Base-by-base conservation (phyloP, 2,888 invertebrate species). In the Platerodrilus igneus region DNA sequence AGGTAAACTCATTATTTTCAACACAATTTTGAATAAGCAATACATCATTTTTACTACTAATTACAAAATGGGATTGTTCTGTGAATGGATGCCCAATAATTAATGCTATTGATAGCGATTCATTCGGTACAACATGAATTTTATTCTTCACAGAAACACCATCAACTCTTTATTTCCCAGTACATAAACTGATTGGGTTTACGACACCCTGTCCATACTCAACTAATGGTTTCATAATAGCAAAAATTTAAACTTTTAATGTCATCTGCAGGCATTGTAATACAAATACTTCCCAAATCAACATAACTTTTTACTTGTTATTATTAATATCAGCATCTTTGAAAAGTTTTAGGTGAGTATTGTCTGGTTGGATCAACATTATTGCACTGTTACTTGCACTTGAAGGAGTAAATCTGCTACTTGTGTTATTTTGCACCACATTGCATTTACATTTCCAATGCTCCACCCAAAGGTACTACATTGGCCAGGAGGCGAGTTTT, bases 21-120 rank as follows among this genome's bases (percentile, higher is more conserved):
- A 43, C 30, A 20, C 32, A 33, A 13, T 22, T 20, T 19, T 44
- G n/a, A 4, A 50, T 42, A 11, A 27, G 31, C 10, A 53, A 26
- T n/a, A 32, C 34, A 4, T 43, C 44, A 8, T 5, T 26, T 9
- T 19, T 47, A 31, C 47, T 52, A 1, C 47, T 26, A 3, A 55
- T 48, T 11, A 41, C 19, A 3, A 54, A 37, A 10, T 48, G 44
- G 2, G 40, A 25, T 23, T 54, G 46, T 20, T 53, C 52, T 3
- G 50, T 52, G 27, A 41, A 57, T 9, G 51, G 49, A 37, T 56
- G 54, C 4, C 52, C 52, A 13, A 56, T 41, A 22, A 56, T 23
- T 6, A 57, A 29, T 1, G 49, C 38, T 10, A 52, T 47, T 16
- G 35, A 32, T 37, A 52, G 53, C 4, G 36, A 37, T 7, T 48